Base-by-base conservation (phyloP, 2,888 invertebrate genomes). In the Piscicola geometra region DNA sequence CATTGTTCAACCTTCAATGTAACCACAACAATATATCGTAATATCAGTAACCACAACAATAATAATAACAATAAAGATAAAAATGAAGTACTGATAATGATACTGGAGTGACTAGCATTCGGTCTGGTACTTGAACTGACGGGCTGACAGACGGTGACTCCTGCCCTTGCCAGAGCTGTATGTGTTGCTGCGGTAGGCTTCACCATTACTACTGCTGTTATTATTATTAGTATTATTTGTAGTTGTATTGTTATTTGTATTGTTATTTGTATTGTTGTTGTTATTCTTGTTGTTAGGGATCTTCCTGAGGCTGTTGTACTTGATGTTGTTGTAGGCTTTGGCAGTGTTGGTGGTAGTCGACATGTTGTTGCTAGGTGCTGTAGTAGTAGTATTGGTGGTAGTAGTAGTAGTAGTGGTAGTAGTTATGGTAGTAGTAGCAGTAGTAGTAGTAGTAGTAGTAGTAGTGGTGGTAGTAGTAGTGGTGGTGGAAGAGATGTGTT, bases 121-220 rank as follows among this genome's bases (percentile, higher is more conserved):
- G n/a, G 73, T 73, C 25, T 73, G 73, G 64, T 64, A 73, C 64
- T 73, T 73, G 41, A 33, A 64, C 35, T 52, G 60, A 25, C n/a
- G 3, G 25, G 50, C 50, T 21, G 21, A 15, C 21, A 21, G 21
- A 15, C 21, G 9, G 50, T 47, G 21, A 47, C 12, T 21, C 50
- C 21, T 47, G 21, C 9, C 50, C 9, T 56, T 56, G 60, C 3
- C 3, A 56, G 5, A 56, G 3, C 25, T 56, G 25, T 15, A 56
- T 15, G n/a, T 25, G 5, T 56, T 56, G 25, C n/a, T 56, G n/a
- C n/a, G n/a, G n/a, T n/a, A n/a, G 60, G n/a, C 25, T 9, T 5
- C 25, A 5, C 3, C 25, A 5, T 56, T 56, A 56, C n/a, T 56
- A 56, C n/a, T 56, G n/a, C 5, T 56, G n/a, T 25, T 56, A 56